Base-by-base conservation (phyloP, 2,797 vertebrate species). In the Notamacropus eugenii region DNA sequence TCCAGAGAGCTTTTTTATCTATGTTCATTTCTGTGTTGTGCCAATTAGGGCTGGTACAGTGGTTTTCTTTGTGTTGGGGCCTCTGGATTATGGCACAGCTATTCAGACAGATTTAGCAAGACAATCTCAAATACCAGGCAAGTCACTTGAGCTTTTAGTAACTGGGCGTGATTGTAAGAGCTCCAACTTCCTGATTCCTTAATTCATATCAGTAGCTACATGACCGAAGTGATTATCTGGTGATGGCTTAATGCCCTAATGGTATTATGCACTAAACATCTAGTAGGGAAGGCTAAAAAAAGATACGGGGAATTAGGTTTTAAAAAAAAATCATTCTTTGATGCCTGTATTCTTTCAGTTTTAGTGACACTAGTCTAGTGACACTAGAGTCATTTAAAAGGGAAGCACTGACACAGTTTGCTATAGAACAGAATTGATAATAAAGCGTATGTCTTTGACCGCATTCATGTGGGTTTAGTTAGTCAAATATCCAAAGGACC, bases 51-150 rank as follows among this genome's bases (percentile, higher is more conserved):
- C 95, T 97, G 96, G 96, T 67, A 96, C 28, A 92, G 54, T 93
- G 92, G 95, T 96, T 97, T 96, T 82, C 93, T 98, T 98, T 96
- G 87, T 96, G 95, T 55, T 97, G 95, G 95, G 92, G 96, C 59
- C 92, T 57, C 95, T 96, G 95, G 92, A 67, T 94, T 94, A 97
- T 95, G 96, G 96, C 96, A 97, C 92, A 94, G 24, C 58, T 50
- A 55, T 91, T 92, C 67, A 94, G 74, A 92, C 59, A 96, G 90
- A 92, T 95, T 97, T 91, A 90, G 58, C 57, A 97, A 95, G 91
- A 90, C 93, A 90, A 62, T 96, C 92, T 97, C 50, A 62, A 93
- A 91, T 91, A 97, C 94, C 24, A 87, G 67, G 93, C 55, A 91
- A 58, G 91, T 95, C 93, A 92, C 92, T 95, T 91, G 93, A 95